Conservation (phyloP, 2,888 invertebrate species). For the Ernsta delagoae region DNA sequence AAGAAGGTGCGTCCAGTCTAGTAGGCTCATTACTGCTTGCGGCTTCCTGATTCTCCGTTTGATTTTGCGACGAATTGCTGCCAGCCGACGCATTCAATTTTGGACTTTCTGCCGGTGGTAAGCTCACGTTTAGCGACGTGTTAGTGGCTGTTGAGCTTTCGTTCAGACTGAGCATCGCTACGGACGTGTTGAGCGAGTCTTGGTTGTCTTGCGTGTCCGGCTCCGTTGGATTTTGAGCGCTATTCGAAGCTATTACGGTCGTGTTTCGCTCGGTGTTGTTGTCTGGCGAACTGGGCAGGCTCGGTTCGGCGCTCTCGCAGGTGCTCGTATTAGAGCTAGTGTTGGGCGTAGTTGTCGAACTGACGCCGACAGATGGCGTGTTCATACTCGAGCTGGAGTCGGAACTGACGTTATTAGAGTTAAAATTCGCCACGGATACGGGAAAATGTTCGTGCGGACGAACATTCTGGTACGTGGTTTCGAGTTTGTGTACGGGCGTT, state of each 20-base stretch:
- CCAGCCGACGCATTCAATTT: slow-evolving; percentile 56
- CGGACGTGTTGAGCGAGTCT: slow-evolving; percentile 64
- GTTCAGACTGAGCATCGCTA: slow-evolving; percentile 72
- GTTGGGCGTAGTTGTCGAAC: slow-evolving; percentile 88
- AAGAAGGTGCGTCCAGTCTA: slow-evolving; percentile 64
- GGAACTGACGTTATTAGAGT: slow-evolving; percentile 80
- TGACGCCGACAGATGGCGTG: slow-evolving; percentile 83
- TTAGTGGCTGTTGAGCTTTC: slow-evolving; percentile 79
- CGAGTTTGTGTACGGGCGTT: slow-evolving; percentile 61
- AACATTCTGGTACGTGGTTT: slow-evolving; percentile 70
- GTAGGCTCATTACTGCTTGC: slow-evolving; percentile 57
- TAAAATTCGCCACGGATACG: slow-evolving; percentile 60
- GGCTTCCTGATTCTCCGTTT: slow-evolving; percentile 54
- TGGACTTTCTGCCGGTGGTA: slow-evolving; percentile 74
- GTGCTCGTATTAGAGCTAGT: slow-evolving; percentile 89
- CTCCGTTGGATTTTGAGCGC: slow-evolving; percentile 53
- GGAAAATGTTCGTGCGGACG: slow-evolving; percentile 64
- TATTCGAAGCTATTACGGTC: slow-evolving; percentile 49
- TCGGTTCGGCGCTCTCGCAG: slow-evolving; percentile 89
- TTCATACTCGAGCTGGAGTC: slow-evolving; percentile 90
- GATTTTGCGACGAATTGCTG: slow-evolving; percentile 51
- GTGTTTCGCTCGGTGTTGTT: slow-evolving; percentile 63
- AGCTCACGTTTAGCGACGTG: slow-evolving; percentile 72
- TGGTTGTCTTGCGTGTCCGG: slow-evolving; percentile 56
- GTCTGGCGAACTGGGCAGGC: slow-evolving; percentile 88